A percentile compares a stretch with the other conserved stretches of the same genome.
These are phyloP conservation scores for Scomber scombrus DNA, from an alignment of 2,113 vertebrate species.

Conservation along the genomic window DNA sequence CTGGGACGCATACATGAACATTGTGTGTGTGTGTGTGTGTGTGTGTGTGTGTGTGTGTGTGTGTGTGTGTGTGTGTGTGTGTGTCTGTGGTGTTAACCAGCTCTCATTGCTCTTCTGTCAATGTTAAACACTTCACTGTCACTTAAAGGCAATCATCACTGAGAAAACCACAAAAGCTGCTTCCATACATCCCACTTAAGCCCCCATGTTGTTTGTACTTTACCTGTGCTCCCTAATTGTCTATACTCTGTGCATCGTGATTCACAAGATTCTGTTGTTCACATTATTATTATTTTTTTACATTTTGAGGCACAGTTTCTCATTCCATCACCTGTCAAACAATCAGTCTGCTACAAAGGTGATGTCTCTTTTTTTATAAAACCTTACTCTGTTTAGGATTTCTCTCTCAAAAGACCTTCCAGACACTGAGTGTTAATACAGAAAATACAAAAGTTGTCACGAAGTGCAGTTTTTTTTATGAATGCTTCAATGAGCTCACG, in stretches of 20 bases:
- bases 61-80: not conserved
- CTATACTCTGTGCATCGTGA: not conserved
- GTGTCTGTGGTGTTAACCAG: not conserved
- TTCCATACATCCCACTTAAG: not conserved
- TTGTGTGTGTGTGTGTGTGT: constrained; percentile 15
- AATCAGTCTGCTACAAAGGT: not conserved
- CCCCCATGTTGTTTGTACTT: too few relatives aligned
- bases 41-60: constrained; percentile 15
- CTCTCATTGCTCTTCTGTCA: constrained; percentile 13
- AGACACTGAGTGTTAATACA: not conserved
- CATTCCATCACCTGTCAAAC: not conserved
- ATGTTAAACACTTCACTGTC: constrained; percentile 10
- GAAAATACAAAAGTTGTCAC: not conserved
- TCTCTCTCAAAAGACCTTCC: not conserved
- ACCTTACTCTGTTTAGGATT: not conserved
- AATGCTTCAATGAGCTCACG: not conserved
- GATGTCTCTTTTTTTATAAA: not conserved
- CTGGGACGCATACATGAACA: constrained; percentile 20
- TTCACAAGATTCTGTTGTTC: not conserved
- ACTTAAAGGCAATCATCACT: constrained; percentile 12
- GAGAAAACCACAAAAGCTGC: not conserved
- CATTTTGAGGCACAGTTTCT: not conserved
- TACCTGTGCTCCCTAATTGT: not conserved
- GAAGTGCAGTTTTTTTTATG: not conserved
- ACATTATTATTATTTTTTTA: not conserved